Evolutionary conservation across 2,888 invertebrate species (phyloP).

Genomic region (Copidosoma aretas): DNA sequence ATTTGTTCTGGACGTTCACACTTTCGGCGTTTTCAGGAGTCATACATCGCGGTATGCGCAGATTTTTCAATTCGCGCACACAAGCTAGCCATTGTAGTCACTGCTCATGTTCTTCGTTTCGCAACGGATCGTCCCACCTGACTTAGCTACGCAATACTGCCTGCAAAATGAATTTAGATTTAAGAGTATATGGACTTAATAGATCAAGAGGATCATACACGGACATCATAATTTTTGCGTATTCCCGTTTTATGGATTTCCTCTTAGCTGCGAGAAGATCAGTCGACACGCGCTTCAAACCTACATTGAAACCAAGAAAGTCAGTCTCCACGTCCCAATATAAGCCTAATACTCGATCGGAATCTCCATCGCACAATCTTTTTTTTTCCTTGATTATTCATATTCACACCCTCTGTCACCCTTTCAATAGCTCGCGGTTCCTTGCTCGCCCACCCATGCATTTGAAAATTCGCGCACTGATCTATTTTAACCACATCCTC

Average conservation of each 20-base stretch:
- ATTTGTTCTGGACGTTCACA: no score
- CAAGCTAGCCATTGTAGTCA: no score
- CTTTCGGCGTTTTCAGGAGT: no score
- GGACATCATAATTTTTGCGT: not conserved
- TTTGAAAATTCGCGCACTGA: slow-evolving; percentile 39
- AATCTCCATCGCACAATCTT: not conserved
- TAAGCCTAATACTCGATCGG: slow-evolving; percentile 5
- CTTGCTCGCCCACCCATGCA: slow-evolving; percentile 43
- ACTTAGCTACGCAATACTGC: no score
- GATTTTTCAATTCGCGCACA: no score
- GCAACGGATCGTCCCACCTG: no score
- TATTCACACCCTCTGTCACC: not conserved
- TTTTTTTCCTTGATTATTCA: no score
- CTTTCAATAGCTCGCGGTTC: not conserved
- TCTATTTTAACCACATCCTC: slow-evolving; percentile 46
- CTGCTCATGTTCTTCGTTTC: no score
- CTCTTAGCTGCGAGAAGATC: not conserved
- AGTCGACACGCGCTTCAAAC: not conserved
- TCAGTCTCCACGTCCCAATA: slow-evolving; percentile 5
- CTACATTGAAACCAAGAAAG: slow-evolving; percentile 4
- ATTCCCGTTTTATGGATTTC: not conserved
- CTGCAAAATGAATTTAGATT: no score
- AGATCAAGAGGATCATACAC: slow-evolving; percentile 6
- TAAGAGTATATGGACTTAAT: no score
- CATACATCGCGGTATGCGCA: no score